Percentiles rank a stretch among this genome's conserved stretches.
Conservation (phyloP, 2,888 invertebrate species). For the Trilocha varians region DNA sequence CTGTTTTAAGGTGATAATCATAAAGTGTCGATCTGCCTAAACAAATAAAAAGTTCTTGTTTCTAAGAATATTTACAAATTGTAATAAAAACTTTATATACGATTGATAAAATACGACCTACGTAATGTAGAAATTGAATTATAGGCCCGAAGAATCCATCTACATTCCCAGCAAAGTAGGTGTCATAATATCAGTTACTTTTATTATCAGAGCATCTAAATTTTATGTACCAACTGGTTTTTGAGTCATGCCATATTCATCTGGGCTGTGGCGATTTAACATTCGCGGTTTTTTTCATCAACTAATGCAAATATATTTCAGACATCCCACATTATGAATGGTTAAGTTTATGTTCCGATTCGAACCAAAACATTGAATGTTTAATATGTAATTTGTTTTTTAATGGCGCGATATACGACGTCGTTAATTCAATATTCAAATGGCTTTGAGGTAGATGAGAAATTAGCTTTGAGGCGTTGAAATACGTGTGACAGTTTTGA, state of each 20-base stretch:
- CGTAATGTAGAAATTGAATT: not conserved
- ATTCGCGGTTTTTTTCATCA: constrained; percentile 38
- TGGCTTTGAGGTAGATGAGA: not conserved
- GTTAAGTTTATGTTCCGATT: not conserved
- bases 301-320: constrained; percentile 37
- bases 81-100: too few relatives aligned
- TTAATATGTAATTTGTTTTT: not conserved
- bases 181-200: constrained; percentile 33
- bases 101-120: not conserved
- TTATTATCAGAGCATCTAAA: constrained; percentile 29
- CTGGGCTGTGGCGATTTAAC: constrained; percentile 20
- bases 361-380: too few relatives aligned
- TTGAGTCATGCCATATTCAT: constrained; percentile 38
- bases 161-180: constrained; percentile 22
- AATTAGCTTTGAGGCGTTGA: constrained; percentile 15
- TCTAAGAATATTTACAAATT: too few relatives aligned
- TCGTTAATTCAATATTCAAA: not conserved
- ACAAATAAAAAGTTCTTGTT: too few relatives aligned
- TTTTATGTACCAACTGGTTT: constrained; percentile 39
- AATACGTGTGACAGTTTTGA: constrained; percentile 39
- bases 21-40: too few relatives aligned
- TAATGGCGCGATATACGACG: not conserved
- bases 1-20: too few relatives aligned
- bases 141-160: constrained; percentile 10
- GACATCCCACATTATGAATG: constrained; percentile 31